Conservation (phyloP, 2,888 invertebrate genomes). For the Lasioglossum leucozonium region DNA sequence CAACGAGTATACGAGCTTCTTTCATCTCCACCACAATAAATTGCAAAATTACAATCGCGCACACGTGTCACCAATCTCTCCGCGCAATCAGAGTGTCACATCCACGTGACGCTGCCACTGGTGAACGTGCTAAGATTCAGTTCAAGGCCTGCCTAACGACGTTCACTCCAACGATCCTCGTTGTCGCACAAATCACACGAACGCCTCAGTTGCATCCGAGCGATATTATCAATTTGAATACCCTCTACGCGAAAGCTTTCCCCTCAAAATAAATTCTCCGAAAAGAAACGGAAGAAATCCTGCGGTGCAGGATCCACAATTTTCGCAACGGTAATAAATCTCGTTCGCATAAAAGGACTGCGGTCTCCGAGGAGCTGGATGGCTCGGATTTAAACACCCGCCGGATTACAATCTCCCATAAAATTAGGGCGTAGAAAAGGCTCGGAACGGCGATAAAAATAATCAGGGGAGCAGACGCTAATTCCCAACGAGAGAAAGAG, state of each 20-base stretch:
- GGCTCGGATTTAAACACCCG: slow-evolving; percentile 28
- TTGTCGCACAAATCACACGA: neutral
- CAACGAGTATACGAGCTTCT: neutral
- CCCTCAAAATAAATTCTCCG: neutral
- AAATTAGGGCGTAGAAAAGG: slow-evolving; percentile 37
- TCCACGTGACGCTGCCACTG: neutral
- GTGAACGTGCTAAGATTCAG: neutral
- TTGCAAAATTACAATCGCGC: slow-evolving; percentile 1
- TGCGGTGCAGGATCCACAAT: neutral
- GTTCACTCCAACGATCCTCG: neutral
- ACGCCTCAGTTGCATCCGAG: neutral
- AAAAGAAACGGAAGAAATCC: neutral
- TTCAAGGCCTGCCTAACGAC: neutral
- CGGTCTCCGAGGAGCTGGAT: slow-evolving; percentile 6
- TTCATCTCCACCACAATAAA: neutral
- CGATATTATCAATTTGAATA: neutral
- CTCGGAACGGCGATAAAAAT: slow-evolving; percentile 40
- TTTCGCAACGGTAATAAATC: neutral
- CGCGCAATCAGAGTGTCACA: neutral
- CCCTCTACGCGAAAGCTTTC: neutral
- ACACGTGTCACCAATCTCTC: slow-evolving; percentile 1
- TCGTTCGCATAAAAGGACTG: slow-evolving; percentile 16
- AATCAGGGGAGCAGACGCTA: slow-evolving; percentile 39
- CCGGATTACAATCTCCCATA: slow-evolving; percentile 38
- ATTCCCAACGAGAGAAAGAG: slow-evolving; percentile 2